Conservation (phyloP, 2,797 vertebrate genomes). For the Crocodylus rhombifer region DNA sequence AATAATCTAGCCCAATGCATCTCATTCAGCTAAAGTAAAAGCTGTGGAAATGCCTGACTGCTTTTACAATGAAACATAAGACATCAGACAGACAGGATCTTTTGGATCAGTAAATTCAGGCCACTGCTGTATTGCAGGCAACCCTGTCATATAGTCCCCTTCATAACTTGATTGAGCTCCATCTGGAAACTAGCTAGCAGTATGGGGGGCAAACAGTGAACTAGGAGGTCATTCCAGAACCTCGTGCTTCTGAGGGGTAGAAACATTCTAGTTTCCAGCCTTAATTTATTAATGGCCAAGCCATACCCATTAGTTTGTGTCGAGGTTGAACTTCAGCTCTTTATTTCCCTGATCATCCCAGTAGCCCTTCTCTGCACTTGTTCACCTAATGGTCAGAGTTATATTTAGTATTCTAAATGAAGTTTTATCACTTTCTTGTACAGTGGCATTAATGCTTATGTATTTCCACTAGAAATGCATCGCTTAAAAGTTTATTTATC, state of each 20-base stretch:
- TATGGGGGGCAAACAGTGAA: neutral
- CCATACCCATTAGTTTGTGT: neutral
- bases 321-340: neutral
- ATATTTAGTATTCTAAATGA: neutral
- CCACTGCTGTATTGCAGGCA: neutral
- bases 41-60: no score
- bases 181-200: neutral
- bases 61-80: no score
- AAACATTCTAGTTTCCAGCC: neutral
- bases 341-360: neutral
- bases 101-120: neutral
- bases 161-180: neutral
- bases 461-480: neutral
- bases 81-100: neutral
- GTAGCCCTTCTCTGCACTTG: neutral
- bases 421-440: neutral
- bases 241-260: neutral
- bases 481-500: neutral
- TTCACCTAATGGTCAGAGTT: neutral
- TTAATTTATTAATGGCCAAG: neutral
- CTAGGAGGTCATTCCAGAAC: neutral
- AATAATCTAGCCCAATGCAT: no score
- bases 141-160: neutral
- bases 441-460: neutral
- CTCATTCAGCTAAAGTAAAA: no score